Base-by-base conservation (phyloP, 2,888 invertebrate genomes). In the Lobophora halterata region DNA sequence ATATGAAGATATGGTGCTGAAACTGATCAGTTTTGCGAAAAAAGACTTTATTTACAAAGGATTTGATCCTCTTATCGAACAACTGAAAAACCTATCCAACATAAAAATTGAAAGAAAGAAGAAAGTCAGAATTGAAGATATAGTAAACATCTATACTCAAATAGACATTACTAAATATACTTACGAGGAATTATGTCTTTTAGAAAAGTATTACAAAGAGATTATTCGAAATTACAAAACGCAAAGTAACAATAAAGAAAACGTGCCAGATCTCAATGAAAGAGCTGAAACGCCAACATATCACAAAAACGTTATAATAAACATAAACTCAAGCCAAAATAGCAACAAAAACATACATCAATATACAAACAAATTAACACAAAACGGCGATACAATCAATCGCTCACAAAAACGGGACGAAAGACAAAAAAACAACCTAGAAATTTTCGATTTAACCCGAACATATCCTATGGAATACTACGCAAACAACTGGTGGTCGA, bases 401-500 rank as follows among this genome's bases (percentile, higher is more conserved):
- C 52, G 63, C 21, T 59, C 63, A 1, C 68, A 61, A 45, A 57
- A 50, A 0, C 64, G 63, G 5, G 60, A 68, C 1, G 58, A 71
- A 17, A 64, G 64, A 3, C 53, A 60, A 0, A 61, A 47, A 46
- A 73, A 74, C 12, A 69, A 66, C 16, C 12, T 66, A 0, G 80
- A 86, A 61, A 85, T 86, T 2, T 76, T 77, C 13, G 86, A 87
- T 28, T 40, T 88, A 14, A 86, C 81, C 0, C 52, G 79, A 1
- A 81, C 82, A 0, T 88, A 88, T 39, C 88, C 88, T 0, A 46
- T 65, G 21, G 70, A 88, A 43, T 88, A 86, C 39, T 88, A 88
- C 56, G 88, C 88, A 0, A 88, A 88, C 51, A 88, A 88, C 33
- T 88, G 88, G 88, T 88, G 88, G 88, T 54, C 65, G 0, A 88